These are phyloP conservation scores for Marasmarcha lunaedactyla DNA, from an alignment of 2,888 invertebrate species.

Conservation along the genomic window DNA sequence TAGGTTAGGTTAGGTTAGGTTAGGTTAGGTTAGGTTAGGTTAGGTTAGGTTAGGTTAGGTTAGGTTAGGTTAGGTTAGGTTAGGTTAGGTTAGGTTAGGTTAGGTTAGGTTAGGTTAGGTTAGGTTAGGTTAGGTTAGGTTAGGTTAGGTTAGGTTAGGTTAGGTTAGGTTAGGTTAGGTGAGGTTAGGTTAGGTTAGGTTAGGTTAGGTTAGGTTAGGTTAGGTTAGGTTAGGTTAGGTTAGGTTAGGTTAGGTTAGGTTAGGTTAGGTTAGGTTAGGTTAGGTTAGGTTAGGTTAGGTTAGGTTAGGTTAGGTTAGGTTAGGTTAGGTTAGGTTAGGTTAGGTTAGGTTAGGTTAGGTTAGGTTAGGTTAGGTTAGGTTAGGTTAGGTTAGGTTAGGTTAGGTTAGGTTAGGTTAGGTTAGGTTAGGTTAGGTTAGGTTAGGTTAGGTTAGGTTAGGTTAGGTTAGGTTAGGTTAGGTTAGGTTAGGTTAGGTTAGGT, in stretches of 20 bases:
- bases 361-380: conserved; percentile 11
- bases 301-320: conserved; percentile 11
- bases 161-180: conserved; percentile 10
- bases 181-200: conserved; percentile 8
- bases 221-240: conserved; percentile 1
- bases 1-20: conserved; percentile 10
- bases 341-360: conserved; percentile 11
- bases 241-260: conserved; percentile 5
- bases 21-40: conserved; percentile 10
- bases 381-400: conserved; percentile 11
- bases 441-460: conserved; percentile 10
- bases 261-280: conserved; percentile 8
- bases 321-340: conserved; percentile 11
- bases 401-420: conserved; percentile 11
- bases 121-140: conserved; percentile 8
- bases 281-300: conserved; percentile 10
- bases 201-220: conserved; percentile 10
- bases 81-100: conserved; percentile 11
- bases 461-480: conserved; percentile 8
- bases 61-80: conserved; percentile 11
- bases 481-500: conserved; percentile 11
- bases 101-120: conserved; percentile 11
- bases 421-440: conserved; percentile 11
- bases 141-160: conserved; percentile 8
- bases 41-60: conserved; percentile 10